Conservation (phyloP, 1,140 invertebrate genomes). For the Heliconius hermathena region DNA sequence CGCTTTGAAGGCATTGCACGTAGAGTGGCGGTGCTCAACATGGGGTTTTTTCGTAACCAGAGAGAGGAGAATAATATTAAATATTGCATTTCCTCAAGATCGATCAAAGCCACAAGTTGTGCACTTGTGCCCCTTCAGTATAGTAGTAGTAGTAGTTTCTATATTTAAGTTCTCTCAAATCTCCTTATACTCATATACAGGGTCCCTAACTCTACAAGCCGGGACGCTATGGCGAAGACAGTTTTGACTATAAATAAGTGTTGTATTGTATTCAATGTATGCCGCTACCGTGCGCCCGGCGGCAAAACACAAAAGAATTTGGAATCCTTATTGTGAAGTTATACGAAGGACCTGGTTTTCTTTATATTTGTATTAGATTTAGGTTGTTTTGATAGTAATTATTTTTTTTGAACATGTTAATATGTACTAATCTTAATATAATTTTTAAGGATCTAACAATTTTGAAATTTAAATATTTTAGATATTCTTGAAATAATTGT, state of each 20-base stretch:
- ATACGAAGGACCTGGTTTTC: conserved; percentile 41
- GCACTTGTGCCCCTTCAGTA: too few species aligned
- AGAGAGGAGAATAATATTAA: too few species aligned
- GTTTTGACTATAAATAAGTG: conserved; percentile 82
- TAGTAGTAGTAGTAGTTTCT: too few species aligned
- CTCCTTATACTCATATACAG: not conserved
- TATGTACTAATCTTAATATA: too few species aligned
- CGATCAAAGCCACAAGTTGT: not conserved
- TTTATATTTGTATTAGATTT: conserved; percentile 38
- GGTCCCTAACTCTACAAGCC: conserved; percentile 37
- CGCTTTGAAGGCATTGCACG: too few species aligned
- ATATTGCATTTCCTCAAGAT: too few species aligned
- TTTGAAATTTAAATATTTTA: too few species aligned
- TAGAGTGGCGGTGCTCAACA: too few species aligned
- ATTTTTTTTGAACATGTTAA: too few species aligned
- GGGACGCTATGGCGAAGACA: conserved; percentile 78
- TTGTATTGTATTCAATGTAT: conserved; percentile 81
- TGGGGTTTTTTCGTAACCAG: too few species aligned
- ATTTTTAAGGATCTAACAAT: too few species aligned
- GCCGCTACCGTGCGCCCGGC: conserved; percentile 73
- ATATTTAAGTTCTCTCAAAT: not conserved
- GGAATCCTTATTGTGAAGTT: conserved; percentile 68
- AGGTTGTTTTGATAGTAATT: not conserved
- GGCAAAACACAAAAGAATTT: conserved; percentile 78
- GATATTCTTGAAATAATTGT: too few species aligned